Evolutionary conservation across 2,888 invertebrate species (phyloP).

Genomic region (Tanytarsus gracilentus): DNA sequence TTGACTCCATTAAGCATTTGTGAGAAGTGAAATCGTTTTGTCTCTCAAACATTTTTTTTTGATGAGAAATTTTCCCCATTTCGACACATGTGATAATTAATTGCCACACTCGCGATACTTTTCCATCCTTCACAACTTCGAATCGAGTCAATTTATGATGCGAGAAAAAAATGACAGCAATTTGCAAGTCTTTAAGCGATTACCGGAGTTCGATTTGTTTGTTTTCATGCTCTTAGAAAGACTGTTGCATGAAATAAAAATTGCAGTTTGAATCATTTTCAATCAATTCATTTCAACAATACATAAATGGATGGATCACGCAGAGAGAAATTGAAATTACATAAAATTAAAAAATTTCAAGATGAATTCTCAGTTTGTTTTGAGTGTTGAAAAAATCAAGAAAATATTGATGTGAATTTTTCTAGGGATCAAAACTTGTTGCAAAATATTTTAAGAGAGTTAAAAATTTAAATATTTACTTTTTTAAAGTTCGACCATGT

Average conservation of each 20-base stretch:
- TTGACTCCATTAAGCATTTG: no score
- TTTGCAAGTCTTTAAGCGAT: background rate
- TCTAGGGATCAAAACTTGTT: no score
- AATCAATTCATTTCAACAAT: no score
- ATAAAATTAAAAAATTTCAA: background rate
- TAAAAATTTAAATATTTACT: no score
- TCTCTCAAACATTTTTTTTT: background rate
- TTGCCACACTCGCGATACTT: background rate
- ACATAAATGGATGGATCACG: no score
- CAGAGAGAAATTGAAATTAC: background rate
- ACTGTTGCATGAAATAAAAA: no score
- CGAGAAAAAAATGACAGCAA: background rate
- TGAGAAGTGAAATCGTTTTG: background rate
- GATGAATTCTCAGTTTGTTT: background rate
- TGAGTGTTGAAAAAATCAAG: no score
- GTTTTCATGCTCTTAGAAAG: background rate
- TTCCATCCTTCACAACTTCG: background rate
- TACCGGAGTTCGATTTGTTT: background rate
- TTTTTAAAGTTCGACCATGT: no score
- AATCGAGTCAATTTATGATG: background rate
- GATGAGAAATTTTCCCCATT: background rate
- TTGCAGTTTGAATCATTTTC: no score
- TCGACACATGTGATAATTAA: background rate
- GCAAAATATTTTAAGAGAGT: no score
- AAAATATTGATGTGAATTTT: no score